Evolutionary conservation across 2,888 invertebrate species (phyloP), one percentile per base, ranked within the genome.

Genomic region (Dryadula phaetusa): DNA sequence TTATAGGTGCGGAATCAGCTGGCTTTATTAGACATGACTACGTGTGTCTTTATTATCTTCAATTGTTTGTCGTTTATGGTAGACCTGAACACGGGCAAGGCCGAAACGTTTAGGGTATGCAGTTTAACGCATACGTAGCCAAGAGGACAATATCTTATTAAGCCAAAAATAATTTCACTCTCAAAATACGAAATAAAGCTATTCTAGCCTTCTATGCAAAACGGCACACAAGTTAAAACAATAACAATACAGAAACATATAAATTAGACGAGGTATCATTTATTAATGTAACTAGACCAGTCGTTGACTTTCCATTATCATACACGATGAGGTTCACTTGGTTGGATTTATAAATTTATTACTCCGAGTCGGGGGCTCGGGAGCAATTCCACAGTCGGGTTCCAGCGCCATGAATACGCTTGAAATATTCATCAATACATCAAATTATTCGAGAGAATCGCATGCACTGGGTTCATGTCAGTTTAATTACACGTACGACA

Each of bases 31-130:
- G 34, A 68, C 47, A 62, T 49, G 52, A 46, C 32, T 61, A 73
- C 77, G 79, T 80, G 80, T 83, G 76, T 82, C 77, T 82, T 85
- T 85, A 86, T 86, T 85, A 85, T 84, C 82, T 82, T 82, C 87
- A 88, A 88, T 88, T 89, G 87, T 88, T 82, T 80, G 78, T 82
- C 84, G 77, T 85, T 82, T 86, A 84, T 81, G 84, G 85, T 69
- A 77, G 78, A 77, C 74, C 79, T 53, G 69, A 74, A 75, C 73
- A 71, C 72, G 72, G 76, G 72, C 87, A 86, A 88, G 88, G 90
- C 78, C 81, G 67, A 79, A 85, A 83, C 83, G 75, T 82, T 87
- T 85, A 86, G 83, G 81, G 79, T 75, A 75, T 83, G 81, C 84
- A 83, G 81, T 85, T 79, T 75, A 76, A 76, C 76, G 79, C 82